Conservation (phyloP, 2,888 invertebrate genomes). For the Volucella inflata region DNA sequence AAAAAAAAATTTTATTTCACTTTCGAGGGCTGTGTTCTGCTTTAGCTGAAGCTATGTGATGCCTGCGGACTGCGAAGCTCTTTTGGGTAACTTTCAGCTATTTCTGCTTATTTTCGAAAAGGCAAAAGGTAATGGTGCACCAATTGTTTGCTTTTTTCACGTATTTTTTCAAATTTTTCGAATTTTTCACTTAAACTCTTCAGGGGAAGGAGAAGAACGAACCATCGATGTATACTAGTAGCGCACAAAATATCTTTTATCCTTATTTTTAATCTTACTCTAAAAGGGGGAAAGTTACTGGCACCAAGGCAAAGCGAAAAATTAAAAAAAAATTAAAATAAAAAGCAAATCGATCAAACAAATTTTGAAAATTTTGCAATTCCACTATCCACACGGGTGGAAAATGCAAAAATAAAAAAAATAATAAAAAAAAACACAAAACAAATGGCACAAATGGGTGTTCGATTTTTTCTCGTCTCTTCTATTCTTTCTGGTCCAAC, state of each 20-base stretch:
- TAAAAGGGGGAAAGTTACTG: too few species aligned
- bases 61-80: slow-evolving; percentile 24
- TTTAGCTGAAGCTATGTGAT: background rate
- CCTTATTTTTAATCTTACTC: background rate
- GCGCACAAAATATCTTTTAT: background rate
- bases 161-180: slow-evolving; percentile 2
- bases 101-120: slow-evolving; percentile 55
- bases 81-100: slow-evolving; percentile 66
- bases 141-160: slow-evolving; percentile 2
- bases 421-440: slow-evolving; percentile 18
- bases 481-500: background rate
- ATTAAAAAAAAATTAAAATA: background rate
- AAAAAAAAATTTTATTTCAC: slow-evolving; percentile 60
- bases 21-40: slow-evolving; percentile 56
- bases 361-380: slow-evolving; percentile 25
- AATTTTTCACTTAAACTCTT: background rate
- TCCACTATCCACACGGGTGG: slow-evolving; percentile 3
- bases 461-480: background rate
- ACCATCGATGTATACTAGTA: slow-evolving; percentile 18
- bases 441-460: slow-evolving; percentile 2
- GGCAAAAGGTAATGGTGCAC: slow-evolving; percentile 51
- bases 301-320: slow-evolving; percentile 6
- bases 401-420: slow-evolving; percentile 1
- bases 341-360: slow-evolving; percentile 71
- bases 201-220: background rate